Evolutionary conservation across 37 sponge, comb jelly and placozoan species (phyloP).

Genomic region (Ianthella basta): DNA sequence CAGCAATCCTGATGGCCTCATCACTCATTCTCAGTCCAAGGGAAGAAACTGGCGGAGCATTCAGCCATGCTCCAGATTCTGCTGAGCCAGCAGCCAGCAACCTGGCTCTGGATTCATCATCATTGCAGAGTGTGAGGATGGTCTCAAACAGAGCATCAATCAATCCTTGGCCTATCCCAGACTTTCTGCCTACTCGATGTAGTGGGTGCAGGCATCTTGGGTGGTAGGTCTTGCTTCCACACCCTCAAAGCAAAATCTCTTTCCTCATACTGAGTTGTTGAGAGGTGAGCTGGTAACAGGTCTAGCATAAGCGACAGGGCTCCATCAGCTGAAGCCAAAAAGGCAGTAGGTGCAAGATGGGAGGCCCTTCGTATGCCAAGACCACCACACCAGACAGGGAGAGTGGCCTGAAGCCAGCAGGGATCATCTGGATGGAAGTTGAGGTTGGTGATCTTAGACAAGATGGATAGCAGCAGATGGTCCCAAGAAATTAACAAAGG

Average conservation of each 20-base stretch:
- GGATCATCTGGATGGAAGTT: slow-evolving; percentile 19
- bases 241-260: not conserved
- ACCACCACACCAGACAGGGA: slow-evolving; percentile 48
- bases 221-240: slow-evolving; percentile 37
- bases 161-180: slow-evolving; percentile 35
- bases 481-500: slow-evolving; percentile 3
- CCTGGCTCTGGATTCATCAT: slow-evolving; percentile 13
- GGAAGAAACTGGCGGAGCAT: slow-evolving; percentile 40
- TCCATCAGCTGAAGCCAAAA: slow-evolving; percentile 52
- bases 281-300: slow-evolving; percentile 28
- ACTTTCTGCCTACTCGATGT: slow-evolving; percentile 10
- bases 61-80: slow-evolving; percentile 44
- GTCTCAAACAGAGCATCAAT: not conserved
- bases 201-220: slow-evolving; percentile 1
- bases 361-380: slow-evolving; percentile 45
- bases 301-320: slow-evolving; percentile 18
- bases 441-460: slow-evolving; percentile 34
- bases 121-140: not conserved
- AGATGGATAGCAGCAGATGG: slow-evolving; percentile 12
- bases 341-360: slow-evolving; percentile 60
- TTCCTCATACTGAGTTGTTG: not conserved
- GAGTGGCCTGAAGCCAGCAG: slow-evolving; percentile 53
- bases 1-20: slow-evolving; percentile 38
- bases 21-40: slow-evolving; percentile 29
- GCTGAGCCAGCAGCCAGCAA: slow-evolving; percentile 23